Conservation (phyloP, 2,113 vertebrate genomes). For the Stegastes partitus region DNA sequence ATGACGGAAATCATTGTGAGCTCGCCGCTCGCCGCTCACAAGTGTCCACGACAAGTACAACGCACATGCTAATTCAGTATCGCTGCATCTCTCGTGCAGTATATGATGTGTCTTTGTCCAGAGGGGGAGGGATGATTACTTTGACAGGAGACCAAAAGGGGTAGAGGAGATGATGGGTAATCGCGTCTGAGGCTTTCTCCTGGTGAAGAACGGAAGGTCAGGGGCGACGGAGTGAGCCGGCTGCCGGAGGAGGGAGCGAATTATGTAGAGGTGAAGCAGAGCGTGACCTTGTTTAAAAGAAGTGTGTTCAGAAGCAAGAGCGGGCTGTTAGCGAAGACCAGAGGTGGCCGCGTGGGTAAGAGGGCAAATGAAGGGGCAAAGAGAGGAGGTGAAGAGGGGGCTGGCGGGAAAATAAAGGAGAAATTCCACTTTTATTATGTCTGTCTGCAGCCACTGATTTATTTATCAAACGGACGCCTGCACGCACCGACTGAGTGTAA, state of each 20-base stretch:
- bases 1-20: slow-evolving; percentile 43
- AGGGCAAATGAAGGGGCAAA: not conserved
- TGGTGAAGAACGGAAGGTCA: slow-evolving; percentile 35
- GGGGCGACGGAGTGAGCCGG: slow-evolving; percentile 1
- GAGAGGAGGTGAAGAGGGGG: not conserved
- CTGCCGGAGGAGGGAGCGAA: slow-evolving; percentile 20
- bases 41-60: slow-evolving; percentile 50
- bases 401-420: not conserved
- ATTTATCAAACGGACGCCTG: not conserved
- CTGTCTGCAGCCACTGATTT: not conserved
- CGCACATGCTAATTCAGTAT: slow-evolving; percentile 45
- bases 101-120: slow-evolving; percentile 17
- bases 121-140: slow-evolving; percentile 53
- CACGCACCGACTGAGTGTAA: slow-evolving; percentile 10
- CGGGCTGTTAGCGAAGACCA: not conserved
- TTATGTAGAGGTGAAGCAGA: slow-evolving; percentile 64
- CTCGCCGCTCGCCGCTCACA: slow-evolving; percentile 6
- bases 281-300: slow-evolving; percentile 51
- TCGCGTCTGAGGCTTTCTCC: slow-evolving; percentile 39
- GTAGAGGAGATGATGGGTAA: slow-evolving; percentile 46
- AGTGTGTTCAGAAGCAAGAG: slow-evolving; percentile 33
- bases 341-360: not conserved
- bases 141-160: slow-evolving; percentile 21
- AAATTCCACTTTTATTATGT: not conserved
- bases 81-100: slow-evolving; percentile 10